Base-by-base conservation (phyloP, 2,888 invertebrate species). In the Drosophila longiperda region DNA sequence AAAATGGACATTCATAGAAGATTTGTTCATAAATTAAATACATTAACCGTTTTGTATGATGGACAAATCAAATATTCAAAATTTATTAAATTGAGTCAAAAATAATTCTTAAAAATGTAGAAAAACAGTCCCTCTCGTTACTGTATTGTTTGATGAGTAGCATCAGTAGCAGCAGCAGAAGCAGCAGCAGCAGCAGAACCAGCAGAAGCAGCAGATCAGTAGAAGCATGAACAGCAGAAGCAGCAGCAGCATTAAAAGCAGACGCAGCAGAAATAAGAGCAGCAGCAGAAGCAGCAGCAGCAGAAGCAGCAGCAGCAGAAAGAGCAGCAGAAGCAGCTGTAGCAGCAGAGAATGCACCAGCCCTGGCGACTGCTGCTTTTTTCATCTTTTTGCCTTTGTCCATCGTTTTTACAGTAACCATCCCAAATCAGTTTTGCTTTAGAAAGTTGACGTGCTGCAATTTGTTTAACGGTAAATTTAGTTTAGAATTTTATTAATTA, bases 371-470 rank as follows among this genome's bases (percentile, higher is more conserved):
- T 3, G 57, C 65, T 7, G 68, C 61, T 23, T 73, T 87, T 65
- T 72, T 84, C 23, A 57, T 38, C 45, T 2, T 26, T 26, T 26
- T 26, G 26, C 26, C 73, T 20, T 73, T 83, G 23, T 68, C 79
- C 86, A 85, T 83, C n/a, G 8, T 48, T 29, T 36, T 29, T 11
- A 23, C 17, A 26, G 8, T 53, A 48, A 23, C n/a, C n/a, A n/a
- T 42, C 53, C 11, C 11, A 54, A 65, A 59, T 53, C 42, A 42
- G 48, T 58, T 69, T 60, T 11, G 11, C 15, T 32, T 58, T 32
- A 29, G 11, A 66, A 55, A 50, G 17, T 45, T 54, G 38, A 75
- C 29, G 36, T 32, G 9, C 60, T 66, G 77, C 32, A 61, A 78
- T 75, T 78, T 54, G 8, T 52, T 54, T 23, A 40, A 42, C 45